These are phyloP conservation scores for Cepphus grylle DNA, from an alignment of 2,113 vertebrate genomes.

Conservation along the genomic window DNA sequence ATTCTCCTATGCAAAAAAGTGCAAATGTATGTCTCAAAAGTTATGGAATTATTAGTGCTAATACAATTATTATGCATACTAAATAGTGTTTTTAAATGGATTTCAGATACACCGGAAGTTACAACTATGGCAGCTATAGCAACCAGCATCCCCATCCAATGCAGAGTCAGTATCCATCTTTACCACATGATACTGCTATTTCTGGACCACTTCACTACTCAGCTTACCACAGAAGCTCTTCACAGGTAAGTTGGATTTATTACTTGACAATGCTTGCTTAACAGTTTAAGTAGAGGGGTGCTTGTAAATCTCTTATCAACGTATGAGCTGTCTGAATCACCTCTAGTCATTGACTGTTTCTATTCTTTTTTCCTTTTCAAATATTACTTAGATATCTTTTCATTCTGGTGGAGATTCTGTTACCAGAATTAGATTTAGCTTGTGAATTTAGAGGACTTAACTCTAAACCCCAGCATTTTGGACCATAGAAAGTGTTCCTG, in stretches of 20 bases:
- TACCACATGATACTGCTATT: slow-evolving; percentile 89
- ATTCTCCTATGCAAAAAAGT: not conserved
- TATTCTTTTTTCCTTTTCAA: not conserved
- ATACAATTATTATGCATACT: not conserved
- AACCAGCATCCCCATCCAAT: slow-evolving; percentile 94
- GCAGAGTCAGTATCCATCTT: slow-evolving; percentile 93
- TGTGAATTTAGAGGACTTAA: not conserved
- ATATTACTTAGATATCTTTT: not conserved
- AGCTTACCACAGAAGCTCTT: slow-evolving; percentile 90
- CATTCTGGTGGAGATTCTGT: not conserved
- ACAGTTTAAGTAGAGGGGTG: not conserved
- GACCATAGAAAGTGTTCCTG: not conserved
- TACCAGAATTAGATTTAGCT: not conserved
- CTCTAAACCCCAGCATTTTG: not conserved
- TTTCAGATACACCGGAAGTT: slow-evolving; percentile 91
- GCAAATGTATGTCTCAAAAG: not conserved
- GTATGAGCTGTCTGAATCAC: not conserved
- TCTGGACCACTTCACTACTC: slow-evolving; percentile 93
- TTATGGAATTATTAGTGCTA: not conserved
- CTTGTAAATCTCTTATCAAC: not conserved
- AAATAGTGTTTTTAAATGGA: not conserved
- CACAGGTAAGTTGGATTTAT: slow-evolving; percentile 83
- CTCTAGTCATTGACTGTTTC: not conserved
- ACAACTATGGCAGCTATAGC: slow-evolving; percentile 94
- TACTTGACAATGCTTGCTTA: not conserved